Evolutionary conservation across 1,140 invertebrate genomes (phyloP), one percentile per base, ranked within the genome.

Genomic region (Andricus grossulariae): DNA sequence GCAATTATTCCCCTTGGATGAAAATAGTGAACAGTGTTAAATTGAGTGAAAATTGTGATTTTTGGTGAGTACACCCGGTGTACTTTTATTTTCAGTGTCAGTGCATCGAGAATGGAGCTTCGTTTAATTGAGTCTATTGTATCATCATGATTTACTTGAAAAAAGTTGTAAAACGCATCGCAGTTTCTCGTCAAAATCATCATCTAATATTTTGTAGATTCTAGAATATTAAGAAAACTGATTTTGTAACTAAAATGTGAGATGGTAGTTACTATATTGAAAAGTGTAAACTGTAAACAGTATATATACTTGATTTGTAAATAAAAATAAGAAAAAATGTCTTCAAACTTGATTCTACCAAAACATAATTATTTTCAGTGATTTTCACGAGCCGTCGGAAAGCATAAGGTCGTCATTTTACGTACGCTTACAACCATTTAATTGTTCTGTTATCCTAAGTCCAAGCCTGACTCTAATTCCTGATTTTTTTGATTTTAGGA

Each of bases 401-500:
- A 45, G 39, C 39, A 45, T 45, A 45, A 66, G n/a, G 60, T n/a
- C n/a, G 25, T 89, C 88, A 89, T 89, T 90, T 85, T 89, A 87
- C 84, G 88, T 88, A 79, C 83, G 81, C 84, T 86, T 85, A 86
- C 75, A 81, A 85, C 73, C 81, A 79, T 66, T 83, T 83, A 82
- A 52, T 74, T 74, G 71, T 60, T 85, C 71, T 66, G 12, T 25
- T n/a, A 2, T 39, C 39, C 39, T 15, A 39, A 15, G 25, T 45
- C 21, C 13, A 66, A 16, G 15, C 15, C 2, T 16, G 60, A 39
- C 80, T 73, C 54, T 82, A 76, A 82, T 76, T 82, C 79, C 72
- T 71, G 71, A 73, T 75, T 82, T 86, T 88, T 90, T 88, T 90
- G 85, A 55, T 92, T 91, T 55, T 90, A 95, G 95, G 96, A 18